Evolutionary conservation across 2,113 vertebrate species (phyloP), one percentile per base, ranked within the genome.

Genomic region (Siniperca chuatsi): DNA sequence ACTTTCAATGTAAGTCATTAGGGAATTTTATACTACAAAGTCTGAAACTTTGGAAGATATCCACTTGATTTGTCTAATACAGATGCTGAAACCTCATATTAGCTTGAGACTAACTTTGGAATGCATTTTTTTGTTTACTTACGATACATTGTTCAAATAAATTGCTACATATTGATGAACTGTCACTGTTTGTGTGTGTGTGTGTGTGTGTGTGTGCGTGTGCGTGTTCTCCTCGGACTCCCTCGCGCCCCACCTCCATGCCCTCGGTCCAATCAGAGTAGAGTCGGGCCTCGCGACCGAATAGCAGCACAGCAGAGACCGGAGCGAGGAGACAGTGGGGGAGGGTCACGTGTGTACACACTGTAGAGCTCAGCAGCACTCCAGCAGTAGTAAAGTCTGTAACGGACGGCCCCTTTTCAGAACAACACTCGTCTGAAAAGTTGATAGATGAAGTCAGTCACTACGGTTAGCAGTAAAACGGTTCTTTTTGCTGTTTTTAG

Each of bases 331-430:
- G 90, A 48, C 61, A 0, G 89, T 93, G 93, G 94, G 95, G 95
- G 95, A 95, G 94, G 95, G 94, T 95, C 95, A 96, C 95, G 94
- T 95, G 95, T 96, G 95, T 96, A 95, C 93, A 96, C 95, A 96
- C 79, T 79, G 93, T 79, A 54, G 92, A 76, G 89, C 89, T 87
- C 90, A 83, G 92, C 83, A 81, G 90, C 92, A 57, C 90, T 92
- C 90, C 83, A 78, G 88, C 86, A 83, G 93, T 95, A 94, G 95
- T 95, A 95, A 92, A 94, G 87, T 90, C 82, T 78, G 81, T 65
- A 64, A 37, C 81, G 91, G 92, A 93, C 94, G 62, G 88, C 93
- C 92, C 90, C 87, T 91, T 93, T 93, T 60, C 86, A 86, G 81
- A 89, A 89, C 92, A 78, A 93, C 79, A 86, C 78, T 89, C 80